Base-by-base conservation (phyloP, 2,888 invertebrate genomes). In the Anticlea derivata region DNA sequence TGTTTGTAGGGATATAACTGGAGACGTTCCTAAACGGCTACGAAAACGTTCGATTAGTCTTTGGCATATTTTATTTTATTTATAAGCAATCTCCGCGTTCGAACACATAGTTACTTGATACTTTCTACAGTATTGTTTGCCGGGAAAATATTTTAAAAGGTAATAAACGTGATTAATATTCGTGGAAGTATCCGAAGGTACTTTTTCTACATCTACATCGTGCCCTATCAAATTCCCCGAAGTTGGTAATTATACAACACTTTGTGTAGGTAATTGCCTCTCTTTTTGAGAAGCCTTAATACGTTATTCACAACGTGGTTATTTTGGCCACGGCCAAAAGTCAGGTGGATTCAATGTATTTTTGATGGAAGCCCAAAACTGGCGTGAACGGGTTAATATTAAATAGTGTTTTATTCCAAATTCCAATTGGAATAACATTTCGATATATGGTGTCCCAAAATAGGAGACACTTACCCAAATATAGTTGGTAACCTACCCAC, bases 201-300 rank as follows among this genome's bases (percentile, higher is more conserved):
- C 22, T 7, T 23, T 13, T 1, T 11, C 2, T 24, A 10, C 17
- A 12, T 7, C 26, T 22, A 13, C 22, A 37, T 45, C 29, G 27
- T 27, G 23, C 13, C 8, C 10, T n/a, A 22, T 22, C 22, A 7
- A 37, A 22, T 27, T 40, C 35, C 30, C 5, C n/a, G 26, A 26
- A 20, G 30, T 20, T 41, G 10, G 30, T 65, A 60, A 64, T 68
- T 68, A 60, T 57, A 52, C 56, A 50, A 62, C 61, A 63, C 59
- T 67, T 55, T 37, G 27, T 51, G 23, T 24, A 40, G 44, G 58
- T 52, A 66, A 68, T 68, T 68, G 58, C 41, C 60, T 58, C 55
- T 54, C 37, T 35, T 39, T 39, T 58, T 48, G 55, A 56, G 61
- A 65, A 57, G 46, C 47, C 59, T 55, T 63, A 60, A 59, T 60